These are phyloP conservation scores for Channa maculata DNA, from an alignment of 2,113 vertebrate genomes.

Conservation along the genomic window DNA sequence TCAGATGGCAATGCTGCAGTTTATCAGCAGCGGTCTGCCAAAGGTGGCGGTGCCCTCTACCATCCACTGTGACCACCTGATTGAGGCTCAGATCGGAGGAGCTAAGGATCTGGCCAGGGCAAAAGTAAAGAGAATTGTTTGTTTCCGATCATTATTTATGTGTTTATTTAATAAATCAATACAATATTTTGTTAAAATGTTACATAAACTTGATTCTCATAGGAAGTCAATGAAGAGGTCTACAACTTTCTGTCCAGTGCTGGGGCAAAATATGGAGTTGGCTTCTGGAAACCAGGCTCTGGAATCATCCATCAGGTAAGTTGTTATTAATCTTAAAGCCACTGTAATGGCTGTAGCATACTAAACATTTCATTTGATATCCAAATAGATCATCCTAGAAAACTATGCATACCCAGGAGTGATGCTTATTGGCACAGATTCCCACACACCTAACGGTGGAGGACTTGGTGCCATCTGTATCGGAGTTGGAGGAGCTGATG, in stretches of 20 bases:
- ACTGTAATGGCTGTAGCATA: background rate
- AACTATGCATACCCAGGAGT: constrained; percentile 97
- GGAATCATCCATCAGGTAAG: constrained; percentile 98
- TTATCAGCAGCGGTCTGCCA: constrained; percentile 96
- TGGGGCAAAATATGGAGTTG: constrained; percentile 95
- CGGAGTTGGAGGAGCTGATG: constrained; percentile 97
- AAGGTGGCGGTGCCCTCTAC: constrained; percentile 96
- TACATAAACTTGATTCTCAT: background rate
- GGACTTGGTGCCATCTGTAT: constrained; percentile 94
- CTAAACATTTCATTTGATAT: background rate
- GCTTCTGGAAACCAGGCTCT: constrained; percentile 98
- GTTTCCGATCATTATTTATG: background rate
- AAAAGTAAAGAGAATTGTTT: constrained; percentile 83
- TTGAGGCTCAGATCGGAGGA: constrained; percentile 93
- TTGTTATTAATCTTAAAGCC: background rate
- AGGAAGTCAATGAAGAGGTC: constrained; percentile 96
- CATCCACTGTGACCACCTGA: constrained; percentile 98
- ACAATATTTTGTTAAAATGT: background rate
- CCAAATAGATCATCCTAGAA: constrained; percentile 92
- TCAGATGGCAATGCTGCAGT: constrained; percentile 99
- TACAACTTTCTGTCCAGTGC: constrained; percentile 94
- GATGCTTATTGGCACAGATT: constrained; percentile 97
- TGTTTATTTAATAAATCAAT: no score
- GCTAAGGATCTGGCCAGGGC: constrained; percentile 90
- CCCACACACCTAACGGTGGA: constrained; percentile 97